phyloP scores from a whole-genome alignment of 2,113 vertebrate genomes.

The Numenius arquata region DNA sequence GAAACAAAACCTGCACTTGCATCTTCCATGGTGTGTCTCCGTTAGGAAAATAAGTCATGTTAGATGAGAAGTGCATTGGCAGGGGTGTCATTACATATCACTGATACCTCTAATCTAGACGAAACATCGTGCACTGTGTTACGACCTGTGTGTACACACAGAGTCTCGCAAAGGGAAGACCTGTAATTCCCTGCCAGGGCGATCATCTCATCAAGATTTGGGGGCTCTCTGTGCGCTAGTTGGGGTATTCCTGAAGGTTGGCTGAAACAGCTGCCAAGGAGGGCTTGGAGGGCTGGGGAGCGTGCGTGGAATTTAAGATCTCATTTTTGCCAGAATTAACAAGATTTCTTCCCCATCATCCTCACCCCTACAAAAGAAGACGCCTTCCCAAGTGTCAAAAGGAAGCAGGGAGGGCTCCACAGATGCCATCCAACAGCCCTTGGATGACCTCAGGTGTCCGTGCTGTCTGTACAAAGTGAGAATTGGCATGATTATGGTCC shows the following conservation, averaged over 20 bases:
- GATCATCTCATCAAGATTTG: neutral
- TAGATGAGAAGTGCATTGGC: neutral
- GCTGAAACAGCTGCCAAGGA: neutral
- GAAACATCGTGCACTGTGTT: fast-evolving
- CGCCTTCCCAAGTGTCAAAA: neutral
- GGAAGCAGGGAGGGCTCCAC: neutral
- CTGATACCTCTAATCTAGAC: neutral
- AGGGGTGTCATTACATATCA: neutral
- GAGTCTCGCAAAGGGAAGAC: neutral
- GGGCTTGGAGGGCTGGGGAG: neutral
- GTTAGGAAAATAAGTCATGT: neutral
- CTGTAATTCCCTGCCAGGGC: neutral
- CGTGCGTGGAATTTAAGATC: neutral
- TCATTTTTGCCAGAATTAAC: neutral
- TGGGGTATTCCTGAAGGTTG: neutral
- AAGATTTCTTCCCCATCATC: neutral
- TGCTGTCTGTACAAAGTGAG: neutral
- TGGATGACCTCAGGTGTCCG: neutral
- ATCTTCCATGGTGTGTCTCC: neutral
- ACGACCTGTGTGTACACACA: neutral
- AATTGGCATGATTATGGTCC: neutral
- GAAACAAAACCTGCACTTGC: neutral
- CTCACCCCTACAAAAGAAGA: neutral
- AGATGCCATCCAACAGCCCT: neutral
- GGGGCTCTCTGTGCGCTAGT: no score